Evolutionary conservation across 30 jellyfish, hydroid and myxozoan genomes (phyloP).

Genomic region (Kudoa iwatai): DNA sequence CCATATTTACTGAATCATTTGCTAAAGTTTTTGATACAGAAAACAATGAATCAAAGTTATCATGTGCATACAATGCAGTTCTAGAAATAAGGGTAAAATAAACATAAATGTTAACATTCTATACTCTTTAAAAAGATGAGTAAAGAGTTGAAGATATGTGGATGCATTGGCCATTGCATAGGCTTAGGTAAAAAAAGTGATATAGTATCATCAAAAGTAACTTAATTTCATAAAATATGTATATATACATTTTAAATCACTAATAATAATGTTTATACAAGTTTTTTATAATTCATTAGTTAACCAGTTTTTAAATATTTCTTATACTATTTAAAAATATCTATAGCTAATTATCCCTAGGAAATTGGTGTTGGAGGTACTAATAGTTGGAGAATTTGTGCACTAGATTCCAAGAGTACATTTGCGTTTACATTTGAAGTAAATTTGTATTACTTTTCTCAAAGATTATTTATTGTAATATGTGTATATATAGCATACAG

Average conservation of each 20-base stretch:
- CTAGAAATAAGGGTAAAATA: not conserved
- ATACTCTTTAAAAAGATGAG: constrained; percentile 7
- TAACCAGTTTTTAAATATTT: too few species aligned
- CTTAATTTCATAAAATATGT: too few species aligned
- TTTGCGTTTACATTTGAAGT: constrained; percentile 51
- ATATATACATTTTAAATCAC: too few species aligned
- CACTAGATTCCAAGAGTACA: constrained; percentile 21
- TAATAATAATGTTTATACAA: too few species aligned
- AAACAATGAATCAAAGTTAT: too few species aligned
- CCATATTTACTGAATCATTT: constrained; percentile 55
- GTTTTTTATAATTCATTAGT: too few species aligned
- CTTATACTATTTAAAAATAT: too few species aligned
- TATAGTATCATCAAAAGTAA: constrained; percentile 9
- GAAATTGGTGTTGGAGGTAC: constrained; percentile 91
- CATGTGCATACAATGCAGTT: too few species aligned
- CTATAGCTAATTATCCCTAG: too few species aligned
- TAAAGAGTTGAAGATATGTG: constrained; percentile 59
- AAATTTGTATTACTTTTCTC: too few species aligned
- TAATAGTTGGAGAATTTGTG: constrained; percentile 65
- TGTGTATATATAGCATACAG: constrained; percentile 23
- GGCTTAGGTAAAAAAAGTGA: constrained; percentile 37
- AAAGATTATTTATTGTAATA: too few species aligned
- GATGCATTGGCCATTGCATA: constrained; percentile 75
- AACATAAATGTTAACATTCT: too few species aligned
- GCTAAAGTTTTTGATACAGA: constrained; percentile 16